Evolutionary conservation across 2,113 vertebrate species (phyloP).

Genomic region (Zosterops lateralis): DNA sequence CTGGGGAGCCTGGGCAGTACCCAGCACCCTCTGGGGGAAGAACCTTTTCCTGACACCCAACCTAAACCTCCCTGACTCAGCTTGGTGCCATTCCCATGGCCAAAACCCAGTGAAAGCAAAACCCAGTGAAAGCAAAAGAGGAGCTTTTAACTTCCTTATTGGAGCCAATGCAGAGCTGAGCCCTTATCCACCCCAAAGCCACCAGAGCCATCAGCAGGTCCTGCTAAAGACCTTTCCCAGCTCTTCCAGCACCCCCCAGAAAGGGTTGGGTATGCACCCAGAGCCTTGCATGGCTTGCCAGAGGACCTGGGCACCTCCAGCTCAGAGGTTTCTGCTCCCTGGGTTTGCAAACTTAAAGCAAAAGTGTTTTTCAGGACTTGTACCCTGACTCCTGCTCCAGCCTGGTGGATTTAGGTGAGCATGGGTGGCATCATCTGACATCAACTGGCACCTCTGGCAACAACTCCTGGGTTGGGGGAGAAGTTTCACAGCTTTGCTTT

Average conservation of each 20-base stretch:
- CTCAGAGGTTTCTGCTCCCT: neutral
- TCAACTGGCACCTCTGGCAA: slow-evolving; percentile 1
- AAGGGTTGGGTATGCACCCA: fast-evolving
- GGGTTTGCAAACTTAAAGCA: neutral
- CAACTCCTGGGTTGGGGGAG: neutral
- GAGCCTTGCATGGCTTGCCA: neutral
- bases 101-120: neutral
- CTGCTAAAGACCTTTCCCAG: neutral
- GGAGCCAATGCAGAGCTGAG: neutral
- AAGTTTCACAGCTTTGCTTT: slow-evolving; percentile 15
- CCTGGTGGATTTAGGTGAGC: neutral
- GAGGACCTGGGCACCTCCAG: neutral
- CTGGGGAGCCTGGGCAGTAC: neutral
- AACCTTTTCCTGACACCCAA: neutral
- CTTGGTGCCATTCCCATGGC: neutral
- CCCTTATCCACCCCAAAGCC: neutral
- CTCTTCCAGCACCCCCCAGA: neutral
- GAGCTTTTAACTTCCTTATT: neutral
- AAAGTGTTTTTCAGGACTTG: neutral
- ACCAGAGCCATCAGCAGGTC: neutral
- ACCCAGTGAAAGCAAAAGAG: neutral
- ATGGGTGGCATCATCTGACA: neutral
- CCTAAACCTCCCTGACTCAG: neutral
- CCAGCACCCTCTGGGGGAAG: neutral
- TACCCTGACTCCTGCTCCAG: neutral